Base-by-base conservation (phyloP, 53 echinoderm and acorn worm genomes). In the Temnopleurus reevesii region DNA sequence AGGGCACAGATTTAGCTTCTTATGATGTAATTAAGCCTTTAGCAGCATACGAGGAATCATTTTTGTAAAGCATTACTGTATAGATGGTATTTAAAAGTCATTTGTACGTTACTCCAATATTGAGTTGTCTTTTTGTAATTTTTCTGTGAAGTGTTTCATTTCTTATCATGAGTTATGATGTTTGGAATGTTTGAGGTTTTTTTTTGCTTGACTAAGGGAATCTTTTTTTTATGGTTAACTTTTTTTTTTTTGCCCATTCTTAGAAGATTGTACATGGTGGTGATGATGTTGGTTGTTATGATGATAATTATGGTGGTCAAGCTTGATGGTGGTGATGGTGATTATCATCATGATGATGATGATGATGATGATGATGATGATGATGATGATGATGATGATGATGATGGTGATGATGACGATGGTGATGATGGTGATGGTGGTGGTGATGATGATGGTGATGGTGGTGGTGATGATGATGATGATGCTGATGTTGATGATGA, bases 41-140 rank as follows among this genome's bases (percentile, higher is more conserved):
- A 49, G 79, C 79, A 79, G 79, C 79, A 56, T 35, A 21, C 33
- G 5, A 9, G 36, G 10, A 49, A 34, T 46, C 5, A 17, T 19
- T 85, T 55, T 38, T 85, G 86, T 85, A 85, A 59, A 85, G 61
- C 58, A 59, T 85, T 85, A 34, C 36, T 85, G 86, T 85, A 85
- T 60, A 85, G 86, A 85, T 60, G 86, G 45, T 85, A 85, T 85
- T 85, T 85, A 85, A n/a, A 85, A 85, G 45, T 59, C 86, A 85
- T 85, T 85, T 85, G 86, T 85, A 85, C 86, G 36, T 59, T 58
- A 61, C 41, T 41, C 41, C 57, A 45, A 55, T 10, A 45, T 26
- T 7, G 12, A 0, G 24, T 3, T 38, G 12, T 9, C 6, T 21
- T 45, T 46, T 60, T 46, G 55, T 19, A 54, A 31, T 28, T 71